Evolutionary conservation across 2,797 vertebrate species (phyloP).

Genomic region (Momotus momota): DNA sequence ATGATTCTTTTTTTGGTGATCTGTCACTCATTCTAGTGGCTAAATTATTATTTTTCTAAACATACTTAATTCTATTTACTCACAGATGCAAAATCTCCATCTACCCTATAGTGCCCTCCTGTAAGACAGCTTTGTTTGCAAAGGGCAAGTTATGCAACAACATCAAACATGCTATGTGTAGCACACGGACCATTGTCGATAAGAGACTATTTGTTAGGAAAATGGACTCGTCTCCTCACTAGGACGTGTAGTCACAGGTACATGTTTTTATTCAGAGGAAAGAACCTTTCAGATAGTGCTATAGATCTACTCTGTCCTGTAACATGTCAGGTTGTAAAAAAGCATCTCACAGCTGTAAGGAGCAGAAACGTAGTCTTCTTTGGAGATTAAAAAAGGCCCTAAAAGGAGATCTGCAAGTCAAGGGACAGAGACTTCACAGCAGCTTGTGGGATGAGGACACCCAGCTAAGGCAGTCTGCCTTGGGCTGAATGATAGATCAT

Average conservation of each 20-base stretch:
- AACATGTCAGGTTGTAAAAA: not conserved
- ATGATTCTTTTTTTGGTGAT: not conserved
- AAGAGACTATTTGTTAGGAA: not conserved
- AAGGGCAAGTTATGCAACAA: not conserved
- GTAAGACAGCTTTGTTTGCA: not conserved
- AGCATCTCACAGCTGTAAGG: not conserved
- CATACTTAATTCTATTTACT: not conserved
- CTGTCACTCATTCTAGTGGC: not conserved
- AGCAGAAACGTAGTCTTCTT: not conserved
- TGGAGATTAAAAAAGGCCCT: not conserved
- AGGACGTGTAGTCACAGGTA: not conserved
- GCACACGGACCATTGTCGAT: rapidly evolving
- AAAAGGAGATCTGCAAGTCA: not conserved
- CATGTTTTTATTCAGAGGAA: not conserved
- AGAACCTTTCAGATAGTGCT: not conserved
- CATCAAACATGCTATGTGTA: not conserved
- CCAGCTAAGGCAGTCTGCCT: not conserved
- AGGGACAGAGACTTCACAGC: not conserved
- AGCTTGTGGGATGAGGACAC: not conserved
- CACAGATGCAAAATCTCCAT: not conserved
- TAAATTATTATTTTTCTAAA: not conserved
- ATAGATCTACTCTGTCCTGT: not conserved
- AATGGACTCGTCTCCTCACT: not conserved
- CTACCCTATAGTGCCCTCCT: not conserved
- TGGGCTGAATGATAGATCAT: not conserved